Base-by-base conservation (phyloP, 1,140 invertebrate species). In the Bactericera cockerelli region DNA sequence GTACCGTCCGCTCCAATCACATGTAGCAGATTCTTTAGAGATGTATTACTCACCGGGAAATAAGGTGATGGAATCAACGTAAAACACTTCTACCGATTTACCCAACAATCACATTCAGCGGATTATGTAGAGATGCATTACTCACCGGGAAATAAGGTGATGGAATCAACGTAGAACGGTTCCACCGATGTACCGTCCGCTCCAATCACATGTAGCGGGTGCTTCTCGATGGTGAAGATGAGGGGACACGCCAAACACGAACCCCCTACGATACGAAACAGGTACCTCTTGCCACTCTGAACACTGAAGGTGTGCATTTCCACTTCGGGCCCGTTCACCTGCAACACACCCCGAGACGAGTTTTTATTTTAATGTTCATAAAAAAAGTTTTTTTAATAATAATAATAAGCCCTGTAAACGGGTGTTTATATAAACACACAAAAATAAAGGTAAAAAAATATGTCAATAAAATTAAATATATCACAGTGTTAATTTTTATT, bases 101-200 rank as follows among this genome's bases (percentile, higher is more conserved):
- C 61, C 77, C 74, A 33, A 79, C 65, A 11, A 74, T 76, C 22
- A 81, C 60, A 59, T 69, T 64, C 39, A 78, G 68, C n/a, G 79
- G 77, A 62, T 78, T 79, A 54, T 71, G 69, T 8, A 74, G 62
- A 25, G 77, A 68, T 60, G 73, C 73, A 55, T 71, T 72, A 61
- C 42, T 39, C 49, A 59, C 65, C 65, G 21, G 63, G 28, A 36
- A 39, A 62, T 13, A 61, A 54, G 13, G 22, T 61, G 2, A 67
- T 11, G 1, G 39, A 26, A 54, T 67, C 58, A 61, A 69, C 70
- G 56, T 64, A 56, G 1, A 69, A 66, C 1, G 79, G 75, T 63
- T 77, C 69, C 6, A 83, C 71, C 8, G 77, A 69, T 53, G 70
- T 68, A 24, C 75, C 75, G 63, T 81, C 79, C 13, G 70, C 68